Conservation (phyloP, 1,140 invertebrate genomes). For the Plutomurus gul region DNA sequence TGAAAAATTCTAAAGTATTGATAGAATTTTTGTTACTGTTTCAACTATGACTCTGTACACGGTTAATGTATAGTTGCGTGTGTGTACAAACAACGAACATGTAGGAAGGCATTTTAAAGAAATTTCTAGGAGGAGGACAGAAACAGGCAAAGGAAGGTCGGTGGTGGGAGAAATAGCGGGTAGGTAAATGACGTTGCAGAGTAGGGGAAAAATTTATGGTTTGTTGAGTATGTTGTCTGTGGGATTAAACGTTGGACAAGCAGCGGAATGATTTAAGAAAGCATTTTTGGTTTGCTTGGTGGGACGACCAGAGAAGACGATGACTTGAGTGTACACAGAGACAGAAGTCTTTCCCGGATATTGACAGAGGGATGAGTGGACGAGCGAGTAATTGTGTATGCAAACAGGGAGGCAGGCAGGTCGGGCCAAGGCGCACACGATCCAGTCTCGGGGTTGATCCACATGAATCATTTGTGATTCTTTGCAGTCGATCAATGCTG, state of each 20-base stretch:
- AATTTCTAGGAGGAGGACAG: neutral
- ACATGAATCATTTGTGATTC: conserved; percentile 23
- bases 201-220: neutral
- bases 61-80: too few relatives aligned
- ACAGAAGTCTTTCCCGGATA: neutral
- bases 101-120: too few relatives aligned
- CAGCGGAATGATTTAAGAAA: neutral
- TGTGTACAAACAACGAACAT: too few relatives aligned
- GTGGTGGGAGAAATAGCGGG: neutral
- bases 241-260: neutral
- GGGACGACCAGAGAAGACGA: neutral
- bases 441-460: conserved; percentile 20
- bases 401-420: too few relatives aligned
- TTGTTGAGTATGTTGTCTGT: neutral
- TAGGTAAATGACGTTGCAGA: neutral
- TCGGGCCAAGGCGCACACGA: too few relatives aligned
- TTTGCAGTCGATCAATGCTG: neutral
- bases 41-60: too few relatives aligned
- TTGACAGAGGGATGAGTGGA: conserved; percentile 16
- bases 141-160: neutral
- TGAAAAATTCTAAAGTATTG: too few relatives aligned
- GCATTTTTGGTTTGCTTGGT: neutral
- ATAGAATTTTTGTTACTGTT: too few relatives aligned
- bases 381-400: neutral
- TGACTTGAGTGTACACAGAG: too few relatives aligned